Percentiles rank a stretch among this genome's conserved stretches.
Conservation (phyloP, 2,888 invertebrate genomes). For the Limnephilus marmoratus region DNA sequence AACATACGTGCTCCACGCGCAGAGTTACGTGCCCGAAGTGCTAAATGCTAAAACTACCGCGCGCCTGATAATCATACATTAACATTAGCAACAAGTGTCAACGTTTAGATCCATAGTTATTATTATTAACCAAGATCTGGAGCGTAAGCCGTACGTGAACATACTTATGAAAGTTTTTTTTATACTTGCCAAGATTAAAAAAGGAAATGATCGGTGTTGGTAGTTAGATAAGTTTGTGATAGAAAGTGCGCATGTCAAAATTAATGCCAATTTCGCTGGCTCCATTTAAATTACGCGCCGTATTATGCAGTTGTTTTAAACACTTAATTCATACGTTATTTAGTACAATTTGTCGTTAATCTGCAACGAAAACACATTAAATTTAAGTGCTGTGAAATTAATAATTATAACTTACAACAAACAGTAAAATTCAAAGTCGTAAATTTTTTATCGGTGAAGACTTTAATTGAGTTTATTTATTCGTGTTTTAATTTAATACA, state of each 20-base stretch:
- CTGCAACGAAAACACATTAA: background rate
- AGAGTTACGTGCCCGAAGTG: background rate
- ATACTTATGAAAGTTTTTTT: background rate
- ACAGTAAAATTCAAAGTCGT: background rate
- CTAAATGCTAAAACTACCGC: background rate
- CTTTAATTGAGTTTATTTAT: background rate
- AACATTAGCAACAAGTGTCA: constrained; percentile 21
- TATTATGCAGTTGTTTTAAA: constrained; percentile 10
- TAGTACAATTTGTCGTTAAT: background rate
- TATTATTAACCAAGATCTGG: background rate
- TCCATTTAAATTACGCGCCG: background rate
- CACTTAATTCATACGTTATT: background rate
- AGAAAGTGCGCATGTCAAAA: constrained; percentile 43
- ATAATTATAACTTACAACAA: background rate
- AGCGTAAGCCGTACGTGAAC: background rate
- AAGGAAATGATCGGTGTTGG: constrained; percentile 9
- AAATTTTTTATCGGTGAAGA: background rate
- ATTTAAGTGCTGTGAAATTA: background rate
- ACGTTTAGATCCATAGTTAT: background rate
- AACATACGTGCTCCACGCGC: background rate
- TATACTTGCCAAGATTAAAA: background rate
- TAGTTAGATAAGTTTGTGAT: constrained; percentile 7
- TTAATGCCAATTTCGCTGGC: constrained; percentile 20
- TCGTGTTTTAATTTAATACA: background rate
- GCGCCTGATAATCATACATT: background rate